These are phyloP conservation scores for Botia almorhae DNA, from an alignment of 2,797 vertebrate species.

Conservation along the genomic window DNA sequence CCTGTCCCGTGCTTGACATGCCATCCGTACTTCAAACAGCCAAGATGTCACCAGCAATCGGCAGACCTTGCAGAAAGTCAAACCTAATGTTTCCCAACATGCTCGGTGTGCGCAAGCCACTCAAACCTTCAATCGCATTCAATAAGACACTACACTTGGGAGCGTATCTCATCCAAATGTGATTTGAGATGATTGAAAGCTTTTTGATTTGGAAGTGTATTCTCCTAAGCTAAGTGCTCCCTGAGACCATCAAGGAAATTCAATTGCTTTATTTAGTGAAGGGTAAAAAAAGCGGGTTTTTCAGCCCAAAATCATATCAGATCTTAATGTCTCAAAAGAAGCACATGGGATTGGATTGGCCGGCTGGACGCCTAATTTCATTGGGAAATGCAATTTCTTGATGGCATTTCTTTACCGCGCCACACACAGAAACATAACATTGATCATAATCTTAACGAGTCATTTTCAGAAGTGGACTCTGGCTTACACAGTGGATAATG, in stretches of 20 bases:
- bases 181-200: constrained; percentile 99
- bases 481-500: constrained; percentile 78
- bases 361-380: constrained; percentile 93
- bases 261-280: constrained; percentile 96
- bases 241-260: constrained; percentile 97
- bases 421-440: constrained; percentile 90
- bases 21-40: constrained; percentile 78
- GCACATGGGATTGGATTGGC: constrained; percentile 97
- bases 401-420: constrained; percentile 96
- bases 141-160: constrained; percentile 85
- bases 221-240: constrained; percentile 99
- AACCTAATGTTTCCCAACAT: constrained; percentile 92
- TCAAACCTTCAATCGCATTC: constrained; percentile 91
- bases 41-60: constrained; percentile 87
- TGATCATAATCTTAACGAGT: constrained; percentile 97
- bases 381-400: constrained; percentile 98
- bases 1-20: constrained; percentile 64
- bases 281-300: constrained; percentile 81
- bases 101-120: constrained; percentile 82
- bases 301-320: constrained; percentile 99
- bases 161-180: constrained; percentile 92
- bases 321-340: constrained; percentile 97
- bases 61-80: constrained; percentile 82
- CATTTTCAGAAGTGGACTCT: constrained; percentile 92
- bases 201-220: constrained; percentile 99